Conservation (phyloP, 2,888 invertebrate species). For the Ellobium chinense region DNA sequence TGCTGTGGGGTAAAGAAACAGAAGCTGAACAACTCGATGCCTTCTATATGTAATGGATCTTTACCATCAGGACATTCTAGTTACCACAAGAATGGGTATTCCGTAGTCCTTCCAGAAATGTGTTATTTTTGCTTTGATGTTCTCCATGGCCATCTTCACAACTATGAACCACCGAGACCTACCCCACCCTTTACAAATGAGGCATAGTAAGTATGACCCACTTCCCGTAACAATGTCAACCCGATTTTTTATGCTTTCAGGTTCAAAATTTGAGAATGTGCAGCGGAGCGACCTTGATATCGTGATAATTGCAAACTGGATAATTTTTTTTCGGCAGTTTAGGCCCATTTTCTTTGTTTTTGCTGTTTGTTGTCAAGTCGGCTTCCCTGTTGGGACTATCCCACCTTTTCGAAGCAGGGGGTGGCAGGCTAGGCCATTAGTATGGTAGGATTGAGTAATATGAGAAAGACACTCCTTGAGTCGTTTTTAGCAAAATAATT, state of each 20-base stretch:
- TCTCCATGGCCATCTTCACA: slow-evolving; percentile 95
- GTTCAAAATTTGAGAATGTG: neutral
- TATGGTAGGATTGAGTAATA: neutral
- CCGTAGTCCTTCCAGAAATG: slow-evolving; percentile 86
- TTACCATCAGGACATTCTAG: slow-evolving; percentile 71
- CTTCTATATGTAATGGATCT: slow-evolving; percentile 78
- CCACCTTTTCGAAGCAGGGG: neutral
- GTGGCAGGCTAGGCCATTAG: neutral
- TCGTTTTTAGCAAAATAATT: no score
- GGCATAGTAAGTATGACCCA: slow-evolving; percentile 88
- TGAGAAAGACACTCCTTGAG: no score
- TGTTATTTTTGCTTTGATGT: slow-evolving; percentile 99
- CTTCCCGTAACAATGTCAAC: slow-evolving; percentile 19
- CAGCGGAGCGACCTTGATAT: neutral
- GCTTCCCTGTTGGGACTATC: neutral
- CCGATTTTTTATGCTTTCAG: neutral
- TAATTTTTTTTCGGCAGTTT: no score
- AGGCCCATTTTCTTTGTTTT: no score
- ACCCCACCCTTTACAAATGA: slow-evolving; percentile 93
- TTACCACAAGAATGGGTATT: slow-evolving; percentile 72
- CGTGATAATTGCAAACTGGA: no score
- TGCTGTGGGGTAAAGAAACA: slow-evolving; percentile 96
- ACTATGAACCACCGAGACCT: slow-evolving; percentile 93
- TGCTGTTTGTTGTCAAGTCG: neutral
- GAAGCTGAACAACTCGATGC: slow-evolving; percentile 86